These are phyloP conservation scores for Ischnura elegans DNA, from an alignment of 2,888 invertebrate species.

Conservation along the genomic window DNA sequence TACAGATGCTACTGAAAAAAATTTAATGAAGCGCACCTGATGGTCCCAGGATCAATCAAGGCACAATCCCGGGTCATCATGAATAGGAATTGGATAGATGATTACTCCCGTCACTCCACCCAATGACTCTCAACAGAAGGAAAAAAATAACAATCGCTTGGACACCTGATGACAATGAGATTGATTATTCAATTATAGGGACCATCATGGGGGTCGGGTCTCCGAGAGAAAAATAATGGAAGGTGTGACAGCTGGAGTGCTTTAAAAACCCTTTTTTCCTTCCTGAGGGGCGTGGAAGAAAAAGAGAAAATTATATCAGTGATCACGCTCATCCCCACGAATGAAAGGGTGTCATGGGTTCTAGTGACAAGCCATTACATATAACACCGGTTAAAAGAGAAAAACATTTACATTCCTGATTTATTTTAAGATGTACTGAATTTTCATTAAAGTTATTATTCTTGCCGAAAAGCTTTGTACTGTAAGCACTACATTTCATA, in stretches of 20 bases:
- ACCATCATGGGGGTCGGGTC: background rate
- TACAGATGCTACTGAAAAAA: no score
- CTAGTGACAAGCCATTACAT: no score
- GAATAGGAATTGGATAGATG: background rate
- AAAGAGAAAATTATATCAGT: background rate
- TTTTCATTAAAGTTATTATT: no score
- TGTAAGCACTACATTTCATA: no score
- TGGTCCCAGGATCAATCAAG: background rate
- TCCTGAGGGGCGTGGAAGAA: background rate
- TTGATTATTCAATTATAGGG: conserved; percentile 24
- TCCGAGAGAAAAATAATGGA: background rate
- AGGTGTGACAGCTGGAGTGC: background rate
- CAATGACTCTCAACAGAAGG: background rate
- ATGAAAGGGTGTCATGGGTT: no score
- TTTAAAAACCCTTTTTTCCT: background rate
- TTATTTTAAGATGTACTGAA: no score
- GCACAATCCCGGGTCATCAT: background rate
- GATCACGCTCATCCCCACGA: background rate
- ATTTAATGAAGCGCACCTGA: background rate
- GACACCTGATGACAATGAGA: background rate
- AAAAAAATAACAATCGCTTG: background rate
- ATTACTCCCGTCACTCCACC: background rate
- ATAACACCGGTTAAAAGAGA: no score
- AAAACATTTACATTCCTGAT: no score
- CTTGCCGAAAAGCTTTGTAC: no score